Conservation (phyloP, 2,113 vertebrate genomes). For the Upupa epops region DNA sequence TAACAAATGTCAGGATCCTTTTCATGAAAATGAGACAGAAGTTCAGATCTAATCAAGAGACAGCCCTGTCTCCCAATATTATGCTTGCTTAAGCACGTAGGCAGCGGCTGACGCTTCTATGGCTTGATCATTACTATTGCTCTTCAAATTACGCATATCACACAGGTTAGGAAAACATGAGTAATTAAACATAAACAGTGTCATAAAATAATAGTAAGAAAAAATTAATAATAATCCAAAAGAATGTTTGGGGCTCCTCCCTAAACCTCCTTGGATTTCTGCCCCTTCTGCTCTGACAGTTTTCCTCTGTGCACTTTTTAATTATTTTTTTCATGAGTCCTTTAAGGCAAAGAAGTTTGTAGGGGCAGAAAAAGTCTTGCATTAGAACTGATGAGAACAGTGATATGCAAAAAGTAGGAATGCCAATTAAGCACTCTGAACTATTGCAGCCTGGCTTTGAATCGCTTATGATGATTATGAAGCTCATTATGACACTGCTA, state of each 20-base stretch:
- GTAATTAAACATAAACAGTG: slow-evolving; percentile 50
- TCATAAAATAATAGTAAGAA: slow-evolving; percentile 47
- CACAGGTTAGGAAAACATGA: slow-evolving; percentile 56
- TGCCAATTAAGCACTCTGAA: background rate
- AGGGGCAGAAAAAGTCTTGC: background rate
- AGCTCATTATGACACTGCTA: background rate
- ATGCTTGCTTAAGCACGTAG: slow-evolving; percentile 55
- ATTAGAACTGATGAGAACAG: slow-evolving; percentile 22
- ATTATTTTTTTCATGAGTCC: slow-evolving; percentile 34
- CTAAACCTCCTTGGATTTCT: slow-evolving; percentile 36
- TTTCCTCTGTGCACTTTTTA: background rate
- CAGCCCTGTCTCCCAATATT: background rate
- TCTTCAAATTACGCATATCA: slow-evolving; percentile 55
- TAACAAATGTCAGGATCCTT: slow-evolving; percentile 21
- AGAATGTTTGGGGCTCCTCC: slow-evolving; percentile 18
- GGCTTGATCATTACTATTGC: slow-evolving; percentile 24
- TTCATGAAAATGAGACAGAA: slow-evolving; percentile 35
- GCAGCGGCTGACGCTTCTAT: slow-evolving; percentile 27
- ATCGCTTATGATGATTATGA: background rate
- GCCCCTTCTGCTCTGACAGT: slow-evolving; percentile 34
- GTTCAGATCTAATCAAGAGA: slow-evolving; percentile 41
- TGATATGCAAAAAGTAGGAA: slow-evolving; percentile 32
- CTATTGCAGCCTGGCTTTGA: background rate
- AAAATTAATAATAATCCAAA: slow-evolving; percentile 56
- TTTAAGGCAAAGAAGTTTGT: slow-evolving; percentile 23